A percentile compares a stretch with the other conserved stretches of the same genome.
Evolutionary conservation across 2,888 invertebrate genomes (phyloP).

Genomic region (Ellobium chinense): DNA sequence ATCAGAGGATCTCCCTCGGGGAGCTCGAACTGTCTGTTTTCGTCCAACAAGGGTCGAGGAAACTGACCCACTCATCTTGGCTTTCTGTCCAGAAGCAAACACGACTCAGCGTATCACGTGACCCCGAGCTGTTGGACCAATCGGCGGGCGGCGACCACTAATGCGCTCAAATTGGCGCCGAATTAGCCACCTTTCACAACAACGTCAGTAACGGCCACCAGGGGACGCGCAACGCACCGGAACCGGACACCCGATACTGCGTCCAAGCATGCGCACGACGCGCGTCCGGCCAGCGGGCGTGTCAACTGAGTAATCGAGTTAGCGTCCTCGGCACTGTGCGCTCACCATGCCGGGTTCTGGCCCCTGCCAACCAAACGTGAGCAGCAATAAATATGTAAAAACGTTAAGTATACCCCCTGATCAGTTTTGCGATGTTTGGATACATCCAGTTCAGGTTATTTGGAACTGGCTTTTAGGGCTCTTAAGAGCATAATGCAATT

Average conservation of each 20-base stretch:
- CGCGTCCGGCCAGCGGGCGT: conserved; percentile 20
- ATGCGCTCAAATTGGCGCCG: conserved; percentile 47
- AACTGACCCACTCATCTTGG: conserved; percentile 2
- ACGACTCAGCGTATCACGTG: conserved; percentile 41
- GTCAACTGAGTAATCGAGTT: conserved; percentile 45
- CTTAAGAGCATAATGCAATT: no score
- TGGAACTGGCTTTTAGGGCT: no score
- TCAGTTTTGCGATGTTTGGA: no score
- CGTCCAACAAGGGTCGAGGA: neutral
- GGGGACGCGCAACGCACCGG: conserved; percentile 15
- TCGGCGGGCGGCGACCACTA: conserved; percentile 33
- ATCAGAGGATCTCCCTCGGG: conserved; percentile 10
- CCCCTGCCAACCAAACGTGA: no score
- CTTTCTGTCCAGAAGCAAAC: neutral
- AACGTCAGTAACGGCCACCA: conserved; percentile 9
- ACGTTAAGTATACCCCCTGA: no score
- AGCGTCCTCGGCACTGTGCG: conserved; percentile 3
- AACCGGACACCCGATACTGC: conserved; percentile 11
- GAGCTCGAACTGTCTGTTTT: neutral
- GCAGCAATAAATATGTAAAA: no score
- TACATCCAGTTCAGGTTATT: no score
- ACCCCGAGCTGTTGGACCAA: conserved; percentile 39
- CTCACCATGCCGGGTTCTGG: no score
- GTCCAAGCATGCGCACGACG: conserved; percentile 18
- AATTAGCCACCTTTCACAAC: conserved; percentile 44